These are phyloP conservation scores for Notoglanidium macrostoma DNA, from an alignment of 2,797 vertebrate genomes.

Conservation along the genomic window DNA sequence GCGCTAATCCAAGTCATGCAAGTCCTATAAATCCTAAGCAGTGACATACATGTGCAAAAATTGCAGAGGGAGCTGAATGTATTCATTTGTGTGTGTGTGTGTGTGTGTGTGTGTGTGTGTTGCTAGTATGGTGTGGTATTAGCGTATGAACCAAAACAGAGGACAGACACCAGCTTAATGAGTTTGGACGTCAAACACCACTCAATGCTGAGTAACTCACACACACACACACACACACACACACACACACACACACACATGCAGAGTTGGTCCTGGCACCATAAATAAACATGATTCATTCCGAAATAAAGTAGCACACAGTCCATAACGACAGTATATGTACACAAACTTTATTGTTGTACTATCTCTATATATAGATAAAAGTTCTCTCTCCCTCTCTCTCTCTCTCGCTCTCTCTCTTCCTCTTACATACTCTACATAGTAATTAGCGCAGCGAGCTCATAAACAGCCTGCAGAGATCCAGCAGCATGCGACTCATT, in stretches of 20 bases:
- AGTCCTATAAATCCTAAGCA: too few relatives aligned
- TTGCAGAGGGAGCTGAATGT: too few relatives aligned
- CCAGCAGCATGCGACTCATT: background rate
- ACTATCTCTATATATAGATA: background rate
- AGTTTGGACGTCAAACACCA: constrained; percentile 69
- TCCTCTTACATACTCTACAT: background rate
- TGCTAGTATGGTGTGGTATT: too few relatives aligned
- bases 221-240: too few relatives aligned
- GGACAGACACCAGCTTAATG: too few relatives aligned
- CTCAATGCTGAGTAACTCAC: background rate
- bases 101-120: too few relatives aligned
- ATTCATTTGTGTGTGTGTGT: too few relatives aligned
- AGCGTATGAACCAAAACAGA: too few relatives aligned
- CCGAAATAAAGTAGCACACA: background rate
- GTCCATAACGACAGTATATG: background rate
- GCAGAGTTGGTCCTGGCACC: background rate
- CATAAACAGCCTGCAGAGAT: constrained; percentile 6
- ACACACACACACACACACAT: too few relatives aligned
- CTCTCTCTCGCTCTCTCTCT: background rate
- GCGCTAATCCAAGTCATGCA: constrained; percentile 18
- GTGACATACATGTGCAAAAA: too few relatives aligned
- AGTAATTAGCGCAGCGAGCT: background rate
- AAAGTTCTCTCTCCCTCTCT: background rate
- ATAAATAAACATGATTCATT: background rate
- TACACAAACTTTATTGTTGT: background rate